Conservation (phyloP, 92 coral and sea anemone species). For the Heliopora coerulea region DNA sequence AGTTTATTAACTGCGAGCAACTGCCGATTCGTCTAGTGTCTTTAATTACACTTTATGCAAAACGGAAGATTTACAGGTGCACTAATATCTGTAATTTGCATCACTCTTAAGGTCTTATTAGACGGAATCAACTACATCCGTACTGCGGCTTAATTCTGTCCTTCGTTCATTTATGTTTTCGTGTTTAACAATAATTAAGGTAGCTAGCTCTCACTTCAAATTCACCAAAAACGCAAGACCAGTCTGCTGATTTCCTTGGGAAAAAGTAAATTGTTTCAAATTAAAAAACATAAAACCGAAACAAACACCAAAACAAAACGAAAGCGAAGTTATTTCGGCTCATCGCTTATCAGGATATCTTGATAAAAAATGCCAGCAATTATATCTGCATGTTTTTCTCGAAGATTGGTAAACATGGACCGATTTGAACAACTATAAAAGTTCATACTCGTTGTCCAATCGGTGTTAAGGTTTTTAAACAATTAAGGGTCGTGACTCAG, state of each 20-base stretch:
- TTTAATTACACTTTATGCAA: conserved; percentile 41
- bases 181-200: background rate
- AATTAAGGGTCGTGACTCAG: no score
- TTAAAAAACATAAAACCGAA: no score
- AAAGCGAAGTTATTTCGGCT: background rate
- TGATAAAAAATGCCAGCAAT: background rate
- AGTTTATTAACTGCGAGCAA: background rate
- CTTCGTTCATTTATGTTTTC: background rate
- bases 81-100: conserved; percentile 17
- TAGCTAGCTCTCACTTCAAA: no score
- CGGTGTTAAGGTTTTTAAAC: no score
- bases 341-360: background rate
- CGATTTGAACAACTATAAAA: no score
- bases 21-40: conserved; percentile 20
- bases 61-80: conserved; percentile 30
- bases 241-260: no score
- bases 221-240: no score
- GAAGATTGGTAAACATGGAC: no score
- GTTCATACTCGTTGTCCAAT: no score
- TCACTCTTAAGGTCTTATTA: conserved; percentile 3
- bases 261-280: no score
- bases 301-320: no score
- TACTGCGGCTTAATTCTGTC: background rate
- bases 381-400: no score
- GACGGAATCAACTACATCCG: conserved; percentile 1